These are phyloP conservation scores for Hylaeus volcanicus DNA, from an alignment of 1,140 invertebrate species.

Conservation along the genomic window DNA sequence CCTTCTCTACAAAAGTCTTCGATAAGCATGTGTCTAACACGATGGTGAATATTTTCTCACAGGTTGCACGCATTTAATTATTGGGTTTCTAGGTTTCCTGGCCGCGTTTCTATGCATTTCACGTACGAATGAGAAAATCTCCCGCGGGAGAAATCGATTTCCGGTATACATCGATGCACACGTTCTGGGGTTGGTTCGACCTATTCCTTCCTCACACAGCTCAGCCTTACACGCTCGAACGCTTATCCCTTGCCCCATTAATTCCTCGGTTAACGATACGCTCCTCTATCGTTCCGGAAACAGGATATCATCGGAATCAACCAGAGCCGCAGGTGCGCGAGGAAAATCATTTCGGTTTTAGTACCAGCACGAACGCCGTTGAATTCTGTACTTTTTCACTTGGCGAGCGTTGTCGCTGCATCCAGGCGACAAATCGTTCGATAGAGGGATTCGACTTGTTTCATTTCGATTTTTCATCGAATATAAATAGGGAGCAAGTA, in stretches of 20 bases:
- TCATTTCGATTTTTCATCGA: no score
- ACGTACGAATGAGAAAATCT: conserved; percentile 32
- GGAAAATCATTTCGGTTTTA: conserved; percentile 12
- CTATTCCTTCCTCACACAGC: background rate
- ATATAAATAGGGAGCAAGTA: no score
- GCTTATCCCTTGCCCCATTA: conserved; percentile 43
- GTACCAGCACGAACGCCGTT: no score
- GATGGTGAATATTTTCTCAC: conserved; percentile 1
- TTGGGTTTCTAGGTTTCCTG: conserved; percentile 24
- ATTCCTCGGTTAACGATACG: conserved; percentile 39
- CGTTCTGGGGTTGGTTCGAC: background rate
- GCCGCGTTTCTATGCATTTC: conserved; percentile 40
- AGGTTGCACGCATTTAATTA: conserved; percentile 57
- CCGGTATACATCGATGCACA: conserved; percentile 52
- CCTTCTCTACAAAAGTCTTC: background rate
- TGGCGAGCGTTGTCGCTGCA: no score
- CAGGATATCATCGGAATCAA: conserved; percentile 31
- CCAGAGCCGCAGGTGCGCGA: background rate
- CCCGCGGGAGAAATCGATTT: conserved; percentile 63
- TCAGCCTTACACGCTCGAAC: conserved; percentile 20
- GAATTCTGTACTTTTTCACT: background rate
- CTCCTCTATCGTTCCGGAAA: conserved; percentile 17
- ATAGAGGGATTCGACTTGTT: background rate
- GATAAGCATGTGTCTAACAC: background rate
- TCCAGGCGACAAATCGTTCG: background rate